Evolutionary conservation across 2,888 invertebrate species (phyloP).

Genomic region (Osedax fenrisi): DNA sequence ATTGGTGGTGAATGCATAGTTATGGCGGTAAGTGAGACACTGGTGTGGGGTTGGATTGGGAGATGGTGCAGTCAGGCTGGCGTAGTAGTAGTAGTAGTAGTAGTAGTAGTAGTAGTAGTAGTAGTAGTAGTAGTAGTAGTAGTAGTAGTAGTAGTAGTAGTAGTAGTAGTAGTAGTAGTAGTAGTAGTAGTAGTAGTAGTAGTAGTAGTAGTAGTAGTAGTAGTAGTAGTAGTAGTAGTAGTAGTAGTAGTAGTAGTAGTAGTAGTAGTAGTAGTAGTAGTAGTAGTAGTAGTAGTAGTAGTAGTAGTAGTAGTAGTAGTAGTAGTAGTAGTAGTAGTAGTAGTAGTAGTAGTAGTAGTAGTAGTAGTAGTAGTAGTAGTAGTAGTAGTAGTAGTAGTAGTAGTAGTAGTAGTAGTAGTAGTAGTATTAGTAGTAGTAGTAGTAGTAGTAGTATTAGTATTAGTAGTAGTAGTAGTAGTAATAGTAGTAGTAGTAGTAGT

Average conservation of each 20-base stretch:
- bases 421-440: too few relatives aligned
- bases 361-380: background rate
- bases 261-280: background rate
- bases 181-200: background rate
- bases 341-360: background rate
- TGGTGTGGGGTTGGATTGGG: too few relatives aligned
- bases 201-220: background rate
- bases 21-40: too few relatives aligned
- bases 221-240: background rate
- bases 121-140: background rate
- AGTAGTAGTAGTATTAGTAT: too few relatives aligned
- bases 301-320: conserved; percentile 2
- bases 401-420: too few relatives aligned
- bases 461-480: too few relatives aligned
- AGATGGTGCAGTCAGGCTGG: too few relatives aligned
- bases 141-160: background rate
- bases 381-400: background rate
- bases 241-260: background rate
- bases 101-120: background rate
- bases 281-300: background rate
- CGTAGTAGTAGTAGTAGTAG: conserved; percentile 2
- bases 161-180: background rate
- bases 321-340: background rate
- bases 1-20: too few relatives aligned
- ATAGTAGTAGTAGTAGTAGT: too few relatives aligned